Base-by-base conservation (phyloP, 2,888 invertebrate genomes). In the Chymomyza caudatula region DNA sequence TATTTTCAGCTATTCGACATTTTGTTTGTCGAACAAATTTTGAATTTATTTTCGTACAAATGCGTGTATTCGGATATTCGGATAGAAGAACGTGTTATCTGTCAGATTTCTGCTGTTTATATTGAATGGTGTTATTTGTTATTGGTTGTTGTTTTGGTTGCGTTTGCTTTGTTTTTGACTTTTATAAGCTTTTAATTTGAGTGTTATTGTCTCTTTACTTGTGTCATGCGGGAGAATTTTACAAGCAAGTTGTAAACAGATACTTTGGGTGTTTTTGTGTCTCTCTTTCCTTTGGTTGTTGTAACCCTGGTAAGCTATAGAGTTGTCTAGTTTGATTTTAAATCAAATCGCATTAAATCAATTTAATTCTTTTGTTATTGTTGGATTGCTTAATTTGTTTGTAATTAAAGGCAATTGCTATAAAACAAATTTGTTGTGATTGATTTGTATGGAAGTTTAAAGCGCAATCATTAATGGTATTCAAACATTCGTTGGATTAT, bases 131-230 rank as follows among this genome's bases (percentile, higher is more conserved):
- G n/a, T 37, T 37, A 29, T 58, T 54, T 37, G 61, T 63, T 53
- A 19, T 65, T 53, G 63, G 54, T 11, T 73, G 65, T 54, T 5
- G 20, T 19, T 8, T 43, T 63, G 20, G 57, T 57, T 67, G 37
- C 37, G 13, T 22, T 51, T 54, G 55, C 51, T 63, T 53, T 57
- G 44, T 54, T 20, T 56, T 65, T 76, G 87, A 81, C 81, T 87
- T 81, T 81, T 85, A 81, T 79, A 86, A 79, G 86, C 70, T 79
- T 81, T 86, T 86, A 81, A 81, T 81, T 83, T 77, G 87, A 85
- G 81, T 85, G 78, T 87, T 85, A 83, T 85, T 78, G 85, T 42
- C 15, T 68, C 65, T 71, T 73, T 43, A 61, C 71, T 69, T 71
- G 71, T 68, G 78, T 37, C 72, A 75, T 68, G 71, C 78, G 72